These are phyloP conservation scores for Anguilla rostrata DNA, from an alignment of 2,113 vertebrate species.

Conservation along the genomic window DNA sequence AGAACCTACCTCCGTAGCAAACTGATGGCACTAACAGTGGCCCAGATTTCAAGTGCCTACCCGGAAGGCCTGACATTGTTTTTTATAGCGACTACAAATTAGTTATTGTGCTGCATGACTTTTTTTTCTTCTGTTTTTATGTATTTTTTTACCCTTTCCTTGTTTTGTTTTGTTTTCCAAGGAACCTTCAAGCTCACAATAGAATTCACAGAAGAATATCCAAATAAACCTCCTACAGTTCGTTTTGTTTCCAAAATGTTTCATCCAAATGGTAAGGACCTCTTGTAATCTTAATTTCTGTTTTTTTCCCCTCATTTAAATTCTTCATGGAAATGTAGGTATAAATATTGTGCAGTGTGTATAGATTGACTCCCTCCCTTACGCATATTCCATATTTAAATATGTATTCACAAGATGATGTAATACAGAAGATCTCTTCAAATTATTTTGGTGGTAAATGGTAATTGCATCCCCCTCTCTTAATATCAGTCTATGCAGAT, in stretches of 20 bases:
- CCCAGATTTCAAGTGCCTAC: too few relatives aligned
- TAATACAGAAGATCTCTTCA: not conserved
- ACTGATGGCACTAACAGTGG: too few relatives aligned
- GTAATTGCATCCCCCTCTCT: not conserved
- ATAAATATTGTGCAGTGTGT: not conserved
- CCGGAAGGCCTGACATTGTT: not conserved
- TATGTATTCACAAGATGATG: not conserved
- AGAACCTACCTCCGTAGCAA: too few relatives aligned
- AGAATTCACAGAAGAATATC: constrained; percentile 99
- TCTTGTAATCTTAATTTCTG: not conserved
- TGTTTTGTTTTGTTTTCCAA: constrained; percentile 51
- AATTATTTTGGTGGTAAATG: not conserved
- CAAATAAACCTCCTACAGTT: constrained; percentile 97
- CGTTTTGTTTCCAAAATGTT: constrained; percentile 99
- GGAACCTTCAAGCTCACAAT: constrained; percentile 99
- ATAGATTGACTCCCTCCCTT: too few relatives aligned
- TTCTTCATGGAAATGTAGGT: not conserved
- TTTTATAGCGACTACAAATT: not conserved
- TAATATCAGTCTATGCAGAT: constrained; percentile 88
- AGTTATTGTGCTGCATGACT: not conserved
- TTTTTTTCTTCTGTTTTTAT: not conserved
- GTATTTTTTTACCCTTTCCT: not conserved
- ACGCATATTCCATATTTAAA: not conserved
- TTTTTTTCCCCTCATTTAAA: not conserved
- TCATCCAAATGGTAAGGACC: constrained; percentile 92